Evolutionary conservation across 2,113 vertebrate genomes (phyloP).

Genomic region (Peromyscus californicus): DNA sequence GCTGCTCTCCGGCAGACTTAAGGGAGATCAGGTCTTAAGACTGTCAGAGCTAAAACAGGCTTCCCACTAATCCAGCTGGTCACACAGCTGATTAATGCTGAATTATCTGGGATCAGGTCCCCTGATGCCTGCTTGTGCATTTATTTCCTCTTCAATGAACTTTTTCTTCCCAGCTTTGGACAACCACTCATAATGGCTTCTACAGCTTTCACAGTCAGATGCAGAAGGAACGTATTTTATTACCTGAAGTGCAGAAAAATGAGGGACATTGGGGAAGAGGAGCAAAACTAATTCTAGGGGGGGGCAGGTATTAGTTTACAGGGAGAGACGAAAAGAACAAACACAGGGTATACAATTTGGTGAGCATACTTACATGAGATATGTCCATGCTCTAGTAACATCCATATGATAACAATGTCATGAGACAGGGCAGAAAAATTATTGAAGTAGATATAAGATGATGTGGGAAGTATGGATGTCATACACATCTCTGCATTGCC

Average conservation of each 20-base stretch:
- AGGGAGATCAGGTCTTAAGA: not conserved
- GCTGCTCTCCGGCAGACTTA: not conserved
- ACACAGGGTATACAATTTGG: not conserved
- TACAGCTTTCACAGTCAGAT: not conserved
- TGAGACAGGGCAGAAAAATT: not conserved
- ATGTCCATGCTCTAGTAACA: not conserved
- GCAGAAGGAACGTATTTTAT: not conserved
- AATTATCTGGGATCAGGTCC: not conserved
- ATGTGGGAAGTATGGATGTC: accelerated
- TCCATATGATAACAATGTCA: not conserved
- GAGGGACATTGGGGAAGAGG: not conserved
- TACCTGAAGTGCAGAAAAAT: slow-evolving; percentile 21
- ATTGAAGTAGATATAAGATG: not conserved
- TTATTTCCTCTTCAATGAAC: not conserved
- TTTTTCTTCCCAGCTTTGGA: not conserved
- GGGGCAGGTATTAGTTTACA: not conserved
- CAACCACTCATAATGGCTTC: not conserved
- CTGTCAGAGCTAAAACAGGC: not conserved
- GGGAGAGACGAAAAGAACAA: not conserved
- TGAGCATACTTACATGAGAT: not conserved
- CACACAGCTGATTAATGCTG: not conserved
- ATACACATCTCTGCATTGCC: not conserved
- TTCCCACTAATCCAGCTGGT: not conserved
- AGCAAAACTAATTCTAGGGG: not conserved
- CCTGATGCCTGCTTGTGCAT: not conserved